Percentiles rank a stretch among this genome's conserved stretches.
Evolutionary conservation across 2,797 vertebrate species (phyloP).

Genomic region (Alca torda): DNA sequence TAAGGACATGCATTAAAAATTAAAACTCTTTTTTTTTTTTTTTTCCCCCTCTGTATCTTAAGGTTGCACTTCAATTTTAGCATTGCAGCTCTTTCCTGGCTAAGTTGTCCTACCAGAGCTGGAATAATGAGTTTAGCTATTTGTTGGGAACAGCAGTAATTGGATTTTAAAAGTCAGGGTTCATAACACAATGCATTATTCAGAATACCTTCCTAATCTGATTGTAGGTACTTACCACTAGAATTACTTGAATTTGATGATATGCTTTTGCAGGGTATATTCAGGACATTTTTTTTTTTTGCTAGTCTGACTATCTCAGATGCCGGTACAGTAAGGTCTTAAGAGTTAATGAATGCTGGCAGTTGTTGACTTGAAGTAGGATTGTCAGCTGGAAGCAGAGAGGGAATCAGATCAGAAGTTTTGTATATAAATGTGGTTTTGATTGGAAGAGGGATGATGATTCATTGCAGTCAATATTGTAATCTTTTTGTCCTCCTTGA

Average conservation of each 20-base stretch:
- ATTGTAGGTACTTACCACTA: not conserved
- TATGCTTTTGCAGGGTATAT: not conserved
- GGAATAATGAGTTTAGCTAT: not conserved
- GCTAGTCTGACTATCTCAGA: not conserved
- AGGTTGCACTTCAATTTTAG: not conserved
- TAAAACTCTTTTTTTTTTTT: not conserved
- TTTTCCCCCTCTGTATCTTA: not conserved
- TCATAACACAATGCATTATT: not conserved
- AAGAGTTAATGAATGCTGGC: not conserved
- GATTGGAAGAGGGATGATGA: not conserved
- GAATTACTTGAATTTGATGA: not conserved
- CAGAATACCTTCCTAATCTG: not conserved
- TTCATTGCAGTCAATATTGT: not conserved
- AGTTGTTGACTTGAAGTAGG: not conserved
- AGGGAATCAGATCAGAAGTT: not conserved
- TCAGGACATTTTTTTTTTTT: not conserved
- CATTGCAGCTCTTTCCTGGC: not conserved
- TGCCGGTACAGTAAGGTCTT: not conserved
- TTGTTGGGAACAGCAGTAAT: not conserved
- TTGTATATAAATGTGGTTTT: not conserved
- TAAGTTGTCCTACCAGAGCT: not conserved
- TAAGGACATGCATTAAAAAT: not conserved
- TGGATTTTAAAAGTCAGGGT: not conserved
- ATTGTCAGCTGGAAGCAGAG: not conserved
- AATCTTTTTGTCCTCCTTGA: not conserved